A percentile compares a stretch with the other conserved stretches of the same genome.
Conservation (phyloP, 53 echinoderm and acorn worm genomes). For the Echinarachnius parma region DNA sequence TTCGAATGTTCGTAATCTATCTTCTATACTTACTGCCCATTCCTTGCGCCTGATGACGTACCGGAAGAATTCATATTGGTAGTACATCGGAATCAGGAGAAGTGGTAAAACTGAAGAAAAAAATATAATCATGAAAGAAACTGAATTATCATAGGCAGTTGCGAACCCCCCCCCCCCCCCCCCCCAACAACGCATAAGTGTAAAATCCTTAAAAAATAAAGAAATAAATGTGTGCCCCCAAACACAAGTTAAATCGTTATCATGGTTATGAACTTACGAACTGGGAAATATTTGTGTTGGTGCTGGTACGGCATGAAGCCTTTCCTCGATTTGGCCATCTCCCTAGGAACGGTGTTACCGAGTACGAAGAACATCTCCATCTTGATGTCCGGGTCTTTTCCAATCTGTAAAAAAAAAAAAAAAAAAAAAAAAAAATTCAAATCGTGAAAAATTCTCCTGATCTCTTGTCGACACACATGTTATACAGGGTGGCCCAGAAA, state of each 20-base stretch:
- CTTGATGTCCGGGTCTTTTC: slow-evolving; percentile 45
- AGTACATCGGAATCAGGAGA: slow-evolving; percentile 47
- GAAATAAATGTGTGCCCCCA: no score
- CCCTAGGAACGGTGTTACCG: slow-evolving; percentile 47
- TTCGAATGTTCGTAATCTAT: no score
- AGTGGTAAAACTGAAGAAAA: slow-evolving; percentile 43
- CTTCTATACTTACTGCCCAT: slow-evolving; percentile 46
- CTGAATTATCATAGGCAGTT: no score
- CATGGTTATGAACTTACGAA: slow-evolving; percentile 47
- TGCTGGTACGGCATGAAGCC: slow-evolving; percentile 52
- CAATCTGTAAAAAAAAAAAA: slow-evolving; percentile 10
- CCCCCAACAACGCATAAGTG: no score
- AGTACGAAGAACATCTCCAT: slow-evolving; percentile 53
- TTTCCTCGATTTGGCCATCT: slow-evolving; percentile 42
- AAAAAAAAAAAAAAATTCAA: no score
- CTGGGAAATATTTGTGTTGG: slow-evolving; percentile 59
- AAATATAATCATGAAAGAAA: no score
- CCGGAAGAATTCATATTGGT: slow-evolving; percentile 39
- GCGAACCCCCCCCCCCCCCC: no score
- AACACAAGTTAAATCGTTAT: no score
- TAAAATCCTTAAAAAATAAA: no score
- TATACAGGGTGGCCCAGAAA: no score
- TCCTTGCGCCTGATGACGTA: slow-evolving; percentile 47
- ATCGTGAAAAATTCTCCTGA: no score
- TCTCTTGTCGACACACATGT: no score